Percentiles rank a stretch among this genome's conserved stretches.
Conservation (phyloP, 2,113 vertebrate species). For the Cephalopterus ornatus region DNA sequence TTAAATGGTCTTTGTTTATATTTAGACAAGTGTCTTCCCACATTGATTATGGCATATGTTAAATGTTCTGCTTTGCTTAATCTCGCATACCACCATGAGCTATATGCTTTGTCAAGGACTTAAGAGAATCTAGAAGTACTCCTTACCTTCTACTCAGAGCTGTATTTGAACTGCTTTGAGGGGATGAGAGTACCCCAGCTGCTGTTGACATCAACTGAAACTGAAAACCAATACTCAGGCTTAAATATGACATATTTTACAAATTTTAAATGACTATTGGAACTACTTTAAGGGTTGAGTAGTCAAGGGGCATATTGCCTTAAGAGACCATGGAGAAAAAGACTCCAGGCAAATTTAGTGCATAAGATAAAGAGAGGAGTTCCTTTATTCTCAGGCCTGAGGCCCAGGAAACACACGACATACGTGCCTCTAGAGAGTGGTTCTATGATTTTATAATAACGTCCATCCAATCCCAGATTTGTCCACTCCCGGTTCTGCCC, state of each 20-base stretch:
- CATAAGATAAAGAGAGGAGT: no score
- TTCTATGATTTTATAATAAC: no score
- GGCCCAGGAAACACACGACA: no score
- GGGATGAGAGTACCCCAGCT: background rate
- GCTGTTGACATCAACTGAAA: background rate
- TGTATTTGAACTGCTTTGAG: background rate
- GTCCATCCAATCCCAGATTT: no score
- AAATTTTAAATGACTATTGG: background rate
- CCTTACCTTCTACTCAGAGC: background rate
- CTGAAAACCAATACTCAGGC: background rate
- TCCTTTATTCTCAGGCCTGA: no score
- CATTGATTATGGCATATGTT: background rate
- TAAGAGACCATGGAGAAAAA: no score
- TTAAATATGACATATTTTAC: background rate
- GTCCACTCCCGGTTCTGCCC: no score
- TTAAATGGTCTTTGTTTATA: background rate
- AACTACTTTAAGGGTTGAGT: background rate
- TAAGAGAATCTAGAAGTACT: background rate
- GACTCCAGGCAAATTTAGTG: no score
- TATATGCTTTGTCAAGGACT: background rate
- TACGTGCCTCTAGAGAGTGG: no score
- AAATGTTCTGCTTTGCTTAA: background rate
- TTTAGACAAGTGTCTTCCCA: fast-evolving
- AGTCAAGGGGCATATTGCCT: no score
- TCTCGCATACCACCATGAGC: background rate